A percentile compares a stretch with the other conserved stretches of the same genome.
Conservation (phyloP, 2,113 vertebrate genomes). For the Colinus virginianus region DNA sequence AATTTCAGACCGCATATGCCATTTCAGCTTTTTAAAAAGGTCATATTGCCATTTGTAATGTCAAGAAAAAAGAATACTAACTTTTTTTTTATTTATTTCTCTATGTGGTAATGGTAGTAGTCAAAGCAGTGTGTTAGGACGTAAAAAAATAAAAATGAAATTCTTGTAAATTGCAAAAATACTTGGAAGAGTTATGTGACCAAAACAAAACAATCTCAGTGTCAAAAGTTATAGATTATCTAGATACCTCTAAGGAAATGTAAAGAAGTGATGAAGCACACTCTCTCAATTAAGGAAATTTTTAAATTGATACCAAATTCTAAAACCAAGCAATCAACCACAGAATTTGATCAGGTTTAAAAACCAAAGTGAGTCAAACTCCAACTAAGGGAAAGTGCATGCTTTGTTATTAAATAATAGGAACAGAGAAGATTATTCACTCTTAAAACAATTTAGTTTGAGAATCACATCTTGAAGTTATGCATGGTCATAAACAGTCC, state of each 20-base stretch:
- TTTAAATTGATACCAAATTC: not conserved
- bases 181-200: not conserved
- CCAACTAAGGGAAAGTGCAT: not conserved
- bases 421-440: not conserved
- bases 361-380: not conserved
- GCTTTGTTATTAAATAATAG: not conserved
- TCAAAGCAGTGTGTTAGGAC: not conserved
- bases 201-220: not conserved
- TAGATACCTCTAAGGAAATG: not conserved
- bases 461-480: not conserved
- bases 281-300: not conserved
- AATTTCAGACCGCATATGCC: not conserved
- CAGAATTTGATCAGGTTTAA: not conserved
- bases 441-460: not conserved
- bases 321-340: not conserved
- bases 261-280: not conserved
- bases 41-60: not conserved
- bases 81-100: not conserved
- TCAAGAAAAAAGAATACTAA: not conserved
- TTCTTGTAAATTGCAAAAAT: conserved; percentile 6
- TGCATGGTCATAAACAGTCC: not conserved
- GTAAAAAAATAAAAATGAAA: not conserved
- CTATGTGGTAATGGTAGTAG: not conserved
- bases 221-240: not conserved
- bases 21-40: not conserved